Percentiles rank a stretch among this genome's conserved stretches.
Evolutionary conservation across 2,113 vertebrate species (phyloP).

Genomic region (Tachysurus fulvidraco): DNA sequence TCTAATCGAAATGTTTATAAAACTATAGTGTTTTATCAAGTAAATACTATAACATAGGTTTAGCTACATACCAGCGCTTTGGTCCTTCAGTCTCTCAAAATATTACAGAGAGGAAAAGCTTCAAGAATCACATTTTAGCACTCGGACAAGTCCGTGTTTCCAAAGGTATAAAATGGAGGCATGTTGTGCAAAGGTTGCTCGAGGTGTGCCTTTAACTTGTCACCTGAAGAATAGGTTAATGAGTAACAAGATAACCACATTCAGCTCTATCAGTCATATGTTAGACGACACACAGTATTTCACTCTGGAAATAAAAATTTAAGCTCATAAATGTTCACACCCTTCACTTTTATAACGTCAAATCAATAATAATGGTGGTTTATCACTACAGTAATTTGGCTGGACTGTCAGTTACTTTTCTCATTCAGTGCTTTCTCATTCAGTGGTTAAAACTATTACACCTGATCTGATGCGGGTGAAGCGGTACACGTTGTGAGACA

Average conservation of each 20-base stretch:
- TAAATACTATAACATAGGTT: neutral
- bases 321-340: neutral
- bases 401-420: neutral
- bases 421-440: neutral
- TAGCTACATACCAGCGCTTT: slow-evolving; percentile 60
- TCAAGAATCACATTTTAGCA: slow-evolving; percentile 45
- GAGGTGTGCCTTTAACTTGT: slow-evolving; percentile 60
- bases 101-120: neutral
- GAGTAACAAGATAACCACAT: slow-evolving; percentile 66
- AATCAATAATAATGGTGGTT: neutral
- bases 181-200: slow-evolving; percentile 71
- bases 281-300: neutral
- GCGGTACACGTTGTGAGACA: too few relatives aligned
- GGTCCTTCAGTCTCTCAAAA: slow-evolving; percentile 16
- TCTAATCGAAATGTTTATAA: neutral
- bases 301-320: neutral
- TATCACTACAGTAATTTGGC: neutral
- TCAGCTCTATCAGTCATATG: slow-evolving; percentile 46
- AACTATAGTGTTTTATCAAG: neutral
- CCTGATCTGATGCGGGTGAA: neutral
- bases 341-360: neutral
- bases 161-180: slow-evolving; percentile 59
- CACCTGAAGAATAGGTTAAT: slow-evolving; percentile 69
- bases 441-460: neutral
- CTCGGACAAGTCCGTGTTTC: slow-evolving; percentile 23